Conservation (phyloP, 1,140 invertebrate species). For the Eulimnadia texana region DNA sequence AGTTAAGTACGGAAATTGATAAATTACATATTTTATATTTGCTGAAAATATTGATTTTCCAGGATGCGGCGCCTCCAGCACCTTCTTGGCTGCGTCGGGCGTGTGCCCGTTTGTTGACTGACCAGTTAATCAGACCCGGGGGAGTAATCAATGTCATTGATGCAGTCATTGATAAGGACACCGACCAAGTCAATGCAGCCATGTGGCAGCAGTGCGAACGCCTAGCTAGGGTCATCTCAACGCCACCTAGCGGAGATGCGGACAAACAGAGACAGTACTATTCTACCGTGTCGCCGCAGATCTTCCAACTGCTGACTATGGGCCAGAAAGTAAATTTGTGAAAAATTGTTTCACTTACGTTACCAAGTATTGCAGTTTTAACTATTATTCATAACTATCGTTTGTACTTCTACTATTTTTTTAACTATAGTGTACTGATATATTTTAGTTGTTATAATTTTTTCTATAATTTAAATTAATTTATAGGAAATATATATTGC, state of each 20-base stretch:
- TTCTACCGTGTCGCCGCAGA: neutral
- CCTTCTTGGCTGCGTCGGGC: conserved; percentile 46
- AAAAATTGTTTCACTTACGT: no score
- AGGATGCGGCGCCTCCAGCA: conserved; percentile 19
- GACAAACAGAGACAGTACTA: neutral
- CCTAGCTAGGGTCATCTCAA: conserved; percentile 43
- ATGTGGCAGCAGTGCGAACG: conserved; percentile 42
- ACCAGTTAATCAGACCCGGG: conserved; percentile 37
- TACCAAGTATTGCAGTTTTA: neutral
- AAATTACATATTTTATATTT: no score
- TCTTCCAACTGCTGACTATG: neutral
- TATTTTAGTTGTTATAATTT: neutral
- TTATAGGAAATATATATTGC: no score
- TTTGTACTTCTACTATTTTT: no score
- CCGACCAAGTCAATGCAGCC: conserved; percentile 32
- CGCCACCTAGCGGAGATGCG: conserved; percentile 31
- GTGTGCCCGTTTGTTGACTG: conserved; percentile 42
- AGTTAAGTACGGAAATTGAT: no score
- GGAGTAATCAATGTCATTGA: conserved; percentile 43
- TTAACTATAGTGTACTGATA: no score
- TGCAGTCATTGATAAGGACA: conserved; percentile 41
- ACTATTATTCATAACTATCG: neutral
- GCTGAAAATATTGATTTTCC: no score
- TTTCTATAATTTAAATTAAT: neutral
- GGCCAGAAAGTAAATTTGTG: neutral